Evolutionary conservation across 2,113 vertebrate genomes (phyloP).

Genomic region (Sorex araneus): DNA sequence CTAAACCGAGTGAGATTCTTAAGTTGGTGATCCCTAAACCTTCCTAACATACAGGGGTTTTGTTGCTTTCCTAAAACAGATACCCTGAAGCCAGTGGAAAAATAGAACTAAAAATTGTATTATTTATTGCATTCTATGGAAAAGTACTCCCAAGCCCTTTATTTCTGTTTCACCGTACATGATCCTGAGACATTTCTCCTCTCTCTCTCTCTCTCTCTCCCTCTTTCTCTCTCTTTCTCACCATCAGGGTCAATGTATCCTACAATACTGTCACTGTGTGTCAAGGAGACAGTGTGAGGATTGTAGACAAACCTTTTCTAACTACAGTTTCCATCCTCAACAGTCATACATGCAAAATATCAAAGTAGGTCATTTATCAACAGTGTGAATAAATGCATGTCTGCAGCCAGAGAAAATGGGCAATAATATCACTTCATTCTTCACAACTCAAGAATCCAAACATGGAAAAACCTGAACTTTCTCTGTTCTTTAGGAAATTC

Average conservation of each 20-base stretch:
- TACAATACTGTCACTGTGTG: slow-evolving; percentile 62
- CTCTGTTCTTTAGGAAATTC: background rate
- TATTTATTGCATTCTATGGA: background rate
- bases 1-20: background rate
- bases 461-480: slow-evolving; percentile 35
- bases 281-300: slow-evolving; percentile 70
- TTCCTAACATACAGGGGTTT: background rate
- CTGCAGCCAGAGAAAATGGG: slow-evolving; percentile 30
- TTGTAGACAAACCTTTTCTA: slow-evolving; percentile 76
- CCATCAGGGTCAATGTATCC: slow-evolving; percentile 44
- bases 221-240: slow-evolving; percentile 15
- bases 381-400: background rate
- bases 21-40: background rate
- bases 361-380: slow-evolving; percentile 67
- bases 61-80: slow-evolving; percentile 1
- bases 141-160: background rate
- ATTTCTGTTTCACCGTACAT: background rate
- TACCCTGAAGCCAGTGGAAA: slow-evolving; percentile 35
- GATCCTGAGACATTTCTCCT: slow-evolving; percentile 45
- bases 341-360: slow-evolving; percentile 72
- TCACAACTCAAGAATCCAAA: slow-evolving; percentile 17
- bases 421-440: slow-evolving; percentile 5
- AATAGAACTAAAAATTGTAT: slow-evolving; percentile 25
- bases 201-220: too few species aligned
- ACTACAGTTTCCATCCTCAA: slow-evolving; percentile 72